phyloP scores from a whole-genome alignment of 2,888 invertebrate species.

The Athetis lepigone region DNA sequence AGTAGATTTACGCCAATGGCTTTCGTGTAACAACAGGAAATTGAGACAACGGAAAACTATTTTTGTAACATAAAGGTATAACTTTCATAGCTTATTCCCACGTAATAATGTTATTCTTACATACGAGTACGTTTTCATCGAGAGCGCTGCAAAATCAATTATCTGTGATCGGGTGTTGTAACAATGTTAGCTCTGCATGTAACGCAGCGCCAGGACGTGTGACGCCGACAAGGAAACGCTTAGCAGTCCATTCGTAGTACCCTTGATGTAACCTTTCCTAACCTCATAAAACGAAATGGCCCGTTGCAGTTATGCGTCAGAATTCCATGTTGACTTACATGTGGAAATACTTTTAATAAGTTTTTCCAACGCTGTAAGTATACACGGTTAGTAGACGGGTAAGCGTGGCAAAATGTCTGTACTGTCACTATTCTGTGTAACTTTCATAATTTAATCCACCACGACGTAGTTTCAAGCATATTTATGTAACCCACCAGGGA shows the following conservation, averaged over 20 bases:
- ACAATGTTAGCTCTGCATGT: background rate
- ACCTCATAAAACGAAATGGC: background rate
- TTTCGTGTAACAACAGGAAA: conserved; percentile 18
- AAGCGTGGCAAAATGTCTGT: background rate
- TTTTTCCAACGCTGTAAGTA: background rate
- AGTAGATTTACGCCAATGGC: conserved; percentile 8
- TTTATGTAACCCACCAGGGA: conserved; percentile 15
- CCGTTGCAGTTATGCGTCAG: too few species aligned
- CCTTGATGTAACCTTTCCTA: background rate
- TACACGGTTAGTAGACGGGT: background rate
- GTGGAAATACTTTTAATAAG: background rate
- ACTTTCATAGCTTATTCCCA: background rate
- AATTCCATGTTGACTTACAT: too few species aligned
- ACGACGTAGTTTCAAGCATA: conserved; percentile 12
- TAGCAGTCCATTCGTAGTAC: background rate
- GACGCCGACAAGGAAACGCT: background rate
- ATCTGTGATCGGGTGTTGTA: background rate
- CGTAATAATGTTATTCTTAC: background rate
- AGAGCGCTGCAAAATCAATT: background rate
- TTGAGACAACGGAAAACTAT: background rate
- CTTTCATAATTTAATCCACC: conserved; percentile 12
- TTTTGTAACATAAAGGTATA: background rate
- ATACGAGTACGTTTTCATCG: background rate
- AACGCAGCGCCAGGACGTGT: background rate
- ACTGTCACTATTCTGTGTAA: conserved; percentile 23